These are phyloP conservation scores for Perca schrenkii DNA, from an alignment of 2,113 vertebrate genomes.

Conservation along the genomic window DNA sequence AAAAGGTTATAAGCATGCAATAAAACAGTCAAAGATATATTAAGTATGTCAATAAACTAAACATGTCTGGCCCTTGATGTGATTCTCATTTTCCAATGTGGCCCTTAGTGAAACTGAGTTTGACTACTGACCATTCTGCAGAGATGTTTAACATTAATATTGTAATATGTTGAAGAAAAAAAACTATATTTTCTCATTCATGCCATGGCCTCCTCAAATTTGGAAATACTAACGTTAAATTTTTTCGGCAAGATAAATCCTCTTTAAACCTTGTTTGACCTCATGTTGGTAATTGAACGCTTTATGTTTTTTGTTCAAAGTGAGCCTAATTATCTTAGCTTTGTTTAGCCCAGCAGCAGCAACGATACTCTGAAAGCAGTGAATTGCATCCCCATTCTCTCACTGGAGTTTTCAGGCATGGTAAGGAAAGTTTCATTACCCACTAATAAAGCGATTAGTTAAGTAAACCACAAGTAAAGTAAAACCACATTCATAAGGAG, in stretches of 20 bases:
- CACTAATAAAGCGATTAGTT: not conserved
- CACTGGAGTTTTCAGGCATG: not conserved
- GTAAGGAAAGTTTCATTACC: not conserved
- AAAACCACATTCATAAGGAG: not conserved
- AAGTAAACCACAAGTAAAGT: no score
- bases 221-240: no score
- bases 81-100: no score
- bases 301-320: not conserved
- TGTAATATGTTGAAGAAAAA: not conserved
- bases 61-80: no score
- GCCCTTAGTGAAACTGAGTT: no score
- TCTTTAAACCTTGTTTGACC: not conserved
- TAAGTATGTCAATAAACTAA: no score
- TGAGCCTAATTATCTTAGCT: not conserved
- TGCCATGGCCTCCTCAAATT: not conserved
- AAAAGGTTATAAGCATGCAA: no score
- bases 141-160: not conserved
- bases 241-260: not conserved
- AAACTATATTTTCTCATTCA: not conserved
- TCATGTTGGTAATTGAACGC: no score
- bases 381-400: not conserved
- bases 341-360: not conserved
- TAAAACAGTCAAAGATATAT: no score
- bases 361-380: not conserved
- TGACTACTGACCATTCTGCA: not conserved